Percentiles rank a stretch among this genome's conserved stretches.
Evolutionary conservation across 2,888 invertebrate species (phyloP).

Genomic region (Parnassius mnemosyne): DNA sequence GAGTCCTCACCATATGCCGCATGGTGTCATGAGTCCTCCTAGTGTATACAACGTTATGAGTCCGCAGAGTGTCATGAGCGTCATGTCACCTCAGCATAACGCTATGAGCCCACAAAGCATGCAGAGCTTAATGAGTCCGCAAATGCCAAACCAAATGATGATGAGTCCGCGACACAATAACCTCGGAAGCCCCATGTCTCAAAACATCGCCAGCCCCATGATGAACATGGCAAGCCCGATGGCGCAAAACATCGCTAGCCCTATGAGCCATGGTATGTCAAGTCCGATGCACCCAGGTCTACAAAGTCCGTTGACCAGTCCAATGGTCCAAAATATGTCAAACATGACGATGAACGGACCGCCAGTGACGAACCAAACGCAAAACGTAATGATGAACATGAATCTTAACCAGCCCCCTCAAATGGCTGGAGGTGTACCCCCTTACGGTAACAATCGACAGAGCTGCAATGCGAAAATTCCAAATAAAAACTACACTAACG

Average conservation of each 20-base stretch:
- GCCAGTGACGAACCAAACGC: slow-evolving; percentile 42
- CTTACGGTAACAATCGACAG: slow-evolving; percentile 54
- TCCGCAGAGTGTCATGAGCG: slow-evolving; percentile 73
- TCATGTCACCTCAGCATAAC: slow-evolving; percentile 74
- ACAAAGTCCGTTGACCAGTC: slow-evolving; percentile 66
- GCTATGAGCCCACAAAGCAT: slow-evolving; percentile 75
- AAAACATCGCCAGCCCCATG: slow-evolving; percentile 49
- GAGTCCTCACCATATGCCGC: slow-evolving; percentile 62
- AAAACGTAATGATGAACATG: slow-evolving; percentile 38
- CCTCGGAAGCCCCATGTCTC: slow-evolving; percentile 51
- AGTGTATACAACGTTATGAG: slow-evolving; percentile 73
- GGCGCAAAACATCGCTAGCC: slow-evolving; percentile 65
- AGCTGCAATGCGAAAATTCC: slow-evolving; percentile 58
- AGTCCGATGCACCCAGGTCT: slow-evolving; percentile 71
- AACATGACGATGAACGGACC: slow-evolving; percentile 65
- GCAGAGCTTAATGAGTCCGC: slow-evolving; percentile 72
- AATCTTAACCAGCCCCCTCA: slow-evolving; percentile 49
- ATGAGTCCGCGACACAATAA: slow-evolving; percentile 72
- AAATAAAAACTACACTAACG: slow-evolving; percentile 56
- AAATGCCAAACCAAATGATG: slow-evolving; percentile 71
- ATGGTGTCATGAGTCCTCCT: slow-evolving; percentile 66
- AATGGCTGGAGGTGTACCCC: slow-evolving; percentile 38
- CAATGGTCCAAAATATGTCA: slow-evolving; percentile 69
- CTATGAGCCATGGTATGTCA: slow-evolving; percentile 68
- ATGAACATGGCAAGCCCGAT: slow-evolving; percentile 66